A percentile compares a stretch with the other conserved stretches of the same genome.
Conservation (phyloP, 2,888 invertebrate genomes). For the Phragmatobia fuliginosa region DNA sequence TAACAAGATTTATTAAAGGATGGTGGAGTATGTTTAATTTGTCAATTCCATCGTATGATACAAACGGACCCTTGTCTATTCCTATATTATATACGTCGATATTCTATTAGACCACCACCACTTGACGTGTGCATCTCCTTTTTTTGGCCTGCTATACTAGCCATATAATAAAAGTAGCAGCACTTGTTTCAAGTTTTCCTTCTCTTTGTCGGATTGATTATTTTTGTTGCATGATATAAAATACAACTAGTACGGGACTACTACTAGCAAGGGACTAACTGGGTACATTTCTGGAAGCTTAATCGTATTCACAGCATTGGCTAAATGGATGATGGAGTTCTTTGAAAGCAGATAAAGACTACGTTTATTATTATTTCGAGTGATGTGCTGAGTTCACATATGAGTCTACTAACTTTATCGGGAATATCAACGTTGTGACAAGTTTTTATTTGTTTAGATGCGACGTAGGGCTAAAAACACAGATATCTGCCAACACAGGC, state of each 20-base stretch:
- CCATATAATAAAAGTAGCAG: no score
- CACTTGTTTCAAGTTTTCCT: no score
- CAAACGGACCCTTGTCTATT: no score
- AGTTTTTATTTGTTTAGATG: constrained; percentile 69
- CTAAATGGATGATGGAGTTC: neutral
- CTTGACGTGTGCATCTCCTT: no score
- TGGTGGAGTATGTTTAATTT: neutral
- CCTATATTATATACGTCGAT: no score
- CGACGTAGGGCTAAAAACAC: constrained; percentile 51
- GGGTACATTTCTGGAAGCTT: neutral
- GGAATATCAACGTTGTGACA: constrained; percentile 56
- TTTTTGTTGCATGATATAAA: neutral
- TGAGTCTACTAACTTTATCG: constrained; percentile 50
- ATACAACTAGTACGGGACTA: neutral
- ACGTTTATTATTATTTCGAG: constrained; percentile 12
- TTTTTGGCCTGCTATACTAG: no score
- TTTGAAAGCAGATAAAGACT: neutral
- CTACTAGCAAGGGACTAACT: neutral
- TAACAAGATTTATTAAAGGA: neutral
- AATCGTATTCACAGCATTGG: neutral
- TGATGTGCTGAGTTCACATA: constrained; percentile 32
- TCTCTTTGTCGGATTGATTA: no score
- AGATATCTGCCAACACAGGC: constrained; percentile 61
- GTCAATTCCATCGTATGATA: no score
- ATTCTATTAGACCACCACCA: no score